Conservation (phyloP, 2,797 vertebrate species). For the Gephyroberyx darwinii region DNA sequence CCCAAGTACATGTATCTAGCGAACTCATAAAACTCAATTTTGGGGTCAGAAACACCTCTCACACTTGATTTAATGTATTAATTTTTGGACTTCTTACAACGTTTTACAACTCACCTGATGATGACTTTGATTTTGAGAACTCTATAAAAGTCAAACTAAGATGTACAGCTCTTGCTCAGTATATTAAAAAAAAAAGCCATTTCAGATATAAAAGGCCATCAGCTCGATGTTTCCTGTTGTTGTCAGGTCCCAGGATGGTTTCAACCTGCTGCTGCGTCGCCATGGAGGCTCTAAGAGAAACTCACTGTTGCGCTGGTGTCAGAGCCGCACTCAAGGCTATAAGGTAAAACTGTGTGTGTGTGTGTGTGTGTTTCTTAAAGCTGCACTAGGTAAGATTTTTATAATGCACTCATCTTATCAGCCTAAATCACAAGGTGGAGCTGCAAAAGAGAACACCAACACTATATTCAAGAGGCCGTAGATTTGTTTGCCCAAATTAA, state of each 20-base stretch:
- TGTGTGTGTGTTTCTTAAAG: no score
- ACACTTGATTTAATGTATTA: conserved; percentile 1
- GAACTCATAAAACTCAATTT: conserved; percentile 15
- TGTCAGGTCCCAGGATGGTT: conserved; percentile 81
- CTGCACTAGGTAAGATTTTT: no score
- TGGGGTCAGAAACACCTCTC: background rate
- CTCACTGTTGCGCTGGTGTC: conserved; percentile 86
- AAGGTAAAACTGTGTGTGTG: conserved; percentile 68
- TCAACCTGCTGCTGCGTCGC: conserved; percentile 82
- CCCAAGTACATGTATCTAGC: conserved; percentile 19
- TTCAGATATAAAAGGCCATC: no score
- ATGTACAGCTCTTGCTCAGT: background rate
- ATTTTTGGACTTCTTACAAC: background rate
- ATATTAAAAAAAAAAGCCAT: background rate
- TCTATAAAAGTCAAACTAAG: background rate
- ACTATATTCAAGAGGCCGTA: no score
- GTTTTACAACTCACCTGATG: background rate
- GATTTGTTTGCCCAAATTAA: no score
- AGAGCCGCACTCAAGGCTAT: conserved; percentile 84
- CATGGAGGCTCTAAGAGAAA: conserved; percentile 87
- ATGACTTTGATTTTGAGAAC: background rate
- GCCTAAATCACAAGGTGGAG: no score
- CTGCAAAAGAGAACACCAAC: no score
- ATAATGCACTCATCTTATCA: no score
- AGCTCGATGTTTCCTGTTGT: background rate